Evolutionary conservation across 2,888 invertebrate genomes (phyloP), one percentile per base, ranked within the genome.

Genomic region (Clusia tigrina): DNA sequence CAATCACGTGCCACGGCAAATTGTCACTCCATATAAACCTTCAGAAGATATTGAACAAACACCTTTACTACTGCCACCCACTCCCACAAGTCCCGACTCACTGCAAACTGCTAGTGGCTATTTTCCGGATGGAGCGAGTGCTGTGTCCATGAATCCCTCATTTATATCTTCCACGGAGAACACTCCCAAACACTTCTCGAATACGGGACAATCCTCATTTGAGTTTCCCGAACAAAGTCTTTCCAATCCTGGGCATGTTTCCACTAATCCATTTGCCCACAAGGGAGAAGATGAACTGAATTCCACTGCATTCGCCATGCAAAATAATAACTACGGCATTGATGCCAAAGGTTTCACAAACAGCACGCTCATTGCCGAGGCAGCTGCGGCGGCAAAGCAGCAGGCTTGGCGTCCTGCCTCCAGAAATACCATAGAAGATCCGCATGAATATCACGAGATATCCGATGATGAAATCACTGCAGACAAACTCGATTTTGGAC

Each of bases 11-110:
- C 96, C 96, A 26, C 89, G 93, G 26, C 95, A 96, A 85, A 89
- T 95, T 22, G 94, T 95, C 37, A 90, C 93, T 9, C 94, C 95
- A 1, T 95, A 94, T 83, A 92, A 94, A 76, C 94, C 94, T 0
- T 93, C 93, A 18, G 93, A 94, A 76, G 95, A 95, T 74, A 82
- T 90, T 70, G 91, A 91, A 73, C 89, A 89, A 72, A 87, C 89
- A 37, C 90, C 90, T 0, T 81, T 90, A 12, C 84, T 90, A 64
- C 85, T 87, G 69, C 88, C 88, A 0, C 82, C 84, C 25, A 84
- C 84, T 38, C 84, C 83, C 20, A 84, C 82, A 37, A 84, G 83
- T 68, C 84, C 83, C 3, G 83, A 83, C 65, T 83, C 84, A 5
- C 67, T 83, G 54, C 84, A 84, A 72, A 84, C 83, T 46, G 84